A percentile compares a stretch with the other conserved stretches of the same genome.
Evolutionary conservation across 2,113 vertebrate genomes (phyloP).

Genomic region (Chaetorhynchus papuensis): DNA sequence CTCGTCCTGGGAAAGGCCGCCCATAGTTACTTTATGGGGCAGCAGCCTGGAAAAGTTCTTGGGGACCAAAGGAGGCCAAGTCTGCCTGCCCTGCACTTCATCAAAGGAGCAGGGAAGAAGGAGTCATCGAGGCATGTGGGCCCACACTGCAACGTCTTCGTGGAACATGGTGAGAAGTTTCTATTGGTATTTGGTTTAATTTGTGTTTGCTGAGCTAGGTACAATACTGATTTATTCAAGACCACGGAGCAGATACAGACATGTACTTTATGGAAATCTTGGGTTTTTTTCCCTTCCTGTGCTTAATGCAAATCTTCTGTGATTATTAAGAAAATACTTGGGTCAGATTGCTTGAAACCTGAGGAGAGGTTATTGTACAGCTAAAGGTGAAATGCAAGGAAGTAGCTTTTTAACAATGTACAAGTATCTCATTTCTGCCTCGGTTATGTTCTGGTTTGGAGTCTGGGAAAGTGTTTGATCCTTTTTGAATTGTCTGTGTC

Average conservation of each 20-base stretch:
- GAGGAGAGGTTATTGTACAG: not conserved
- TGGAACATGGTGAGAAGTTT: slow-evolving; percentile 88
- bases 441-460: not conserved
- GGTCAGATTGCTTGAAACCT: not conserved
- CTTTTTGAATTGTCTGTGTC: not conserved
- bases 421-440: not conserved
- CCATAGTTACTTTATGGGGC: slow-evolving; percentile 93
- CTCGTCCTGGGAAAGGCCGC: slow-evolving; percentile 67
- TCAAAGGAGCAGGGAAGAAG: slow-evolving; percentile 86
- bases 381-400: not conserved
- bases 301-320: not conserved
- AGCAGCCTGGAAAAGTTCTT: slow-evolving; percentile 97
- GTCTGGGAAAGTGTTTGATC: not conserved
- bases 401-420: not conserved
- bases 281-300: not conserved
- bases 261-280: not conserved
- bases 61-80: slow-evolving; percentile 98
- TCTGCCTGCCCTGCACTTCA: slow-evolving; percentile 91
- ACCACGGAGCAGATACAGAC: not conserved
- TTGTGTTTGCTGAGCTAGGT: not conserved
- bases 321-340: not conserved
- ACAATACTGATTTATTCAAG: not conserved
- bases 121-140: slow-evolving; percentile 85
- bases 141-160: slow-evolving; percentile 89
- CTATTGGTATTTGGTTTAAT: not conserved